phyloP scores from a whole-genome alignment of 2,113 vertebrate species.

The Oceanites oceanicus region DNA sequence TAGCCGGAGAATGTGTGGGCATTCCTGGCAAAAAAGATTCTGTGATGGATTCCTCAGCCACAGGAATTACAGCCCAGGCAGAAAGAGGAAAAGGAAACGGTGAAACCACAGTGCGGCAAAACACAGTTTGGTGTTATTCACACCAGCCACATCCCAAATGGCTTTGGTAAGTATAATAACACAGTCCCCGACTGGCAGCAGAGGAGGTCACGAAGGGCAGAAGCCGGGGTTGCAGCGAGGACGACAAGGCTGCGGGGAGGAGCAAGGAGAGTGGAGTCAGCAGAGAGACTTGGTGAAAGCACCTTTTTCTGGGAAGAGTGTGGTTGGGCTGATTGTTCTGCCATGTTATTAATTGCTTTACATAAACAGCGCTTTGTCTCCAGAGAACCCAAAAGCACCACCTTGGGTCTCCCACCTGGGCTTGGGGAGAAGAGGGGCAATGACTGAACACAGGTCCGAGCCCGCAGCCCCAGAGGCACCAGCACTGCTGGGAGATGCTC shows the following conservation, averaged over 20 bases:
- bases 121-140: background rate
- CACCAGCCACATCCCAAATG: background rate
- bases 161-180: background rate
- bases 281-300: background rate
- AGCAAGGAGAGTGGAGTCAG: background rate
- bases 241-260: background rate
- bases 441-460: background rate
- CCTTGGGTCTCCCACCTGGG: background rate
- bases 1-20: background rate
- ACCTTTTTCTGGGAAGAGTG: background rate
- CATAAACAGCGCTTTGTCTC: background rate
- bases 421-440: background rate
- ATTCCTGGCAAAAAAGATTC: background rate
- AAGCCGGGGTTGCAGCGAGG: background rate
- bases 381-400: background rate
- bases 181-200: background rate
- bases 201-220: background rate
- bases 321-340: background rate
- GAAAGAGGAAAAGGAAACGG: conserved; percentile 8
- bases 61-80: background rate
- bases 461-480: background rate
- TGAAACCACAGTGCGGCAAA: background rate
- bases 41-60: background rate
- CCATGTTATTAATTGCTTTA: background rate
- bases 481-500: conserved; percentile 14